A percentile compares a stretch with the other conserved stretches of the same genome.
phyloP scores from a whole-genome alignment of 2,888 invertebrate species.

The Parelbella ahira region DNA sequence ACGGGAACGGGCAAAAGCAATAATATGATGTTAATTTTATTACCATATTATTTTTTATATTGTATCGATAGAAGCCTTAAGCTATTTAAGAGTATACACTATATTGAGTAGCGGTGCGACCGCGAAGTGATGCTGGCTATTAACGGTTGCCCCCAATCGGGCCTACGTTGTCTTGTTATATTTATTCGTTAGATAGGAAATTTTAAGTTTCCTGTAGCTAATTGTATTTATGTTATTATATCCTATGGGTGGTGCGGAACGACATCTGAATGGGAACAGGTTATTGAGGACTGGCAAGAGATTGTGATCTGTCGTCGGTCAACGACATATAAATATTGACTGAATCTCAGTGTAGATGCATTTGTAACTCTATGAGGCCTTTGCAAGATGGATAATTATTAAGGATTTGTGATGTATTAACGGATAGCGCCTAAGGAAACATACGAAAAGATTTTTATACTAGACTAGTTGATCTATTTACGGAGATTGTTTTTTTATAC shows the following conservation, averaged over 20 bases:
- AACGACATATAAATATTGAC: constrained; percentile 81
- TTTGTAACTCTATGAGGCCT: constrained; percentile 81
- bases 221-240: constrained; percentile 77
- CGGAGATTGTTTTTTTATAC: constrained; percentile 81
- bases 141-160: constrained; percentile 57
- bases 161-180: constrained; percentile 72
- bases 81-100: constrained; percentile 69
- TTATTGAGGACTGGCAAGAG: constrained; percentile 75
- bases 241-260: constrained; percentile 74
- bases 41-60: constrained; percentile 81
- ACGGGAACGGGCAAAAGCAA: constrained; percentile 82
- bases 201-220: constrained; percentile 79
- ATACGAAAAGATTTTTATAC: constrained; percentile 82
- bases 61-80: constrained; percentile 74
- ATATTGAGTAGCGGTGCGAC: constrained; percentile 76
- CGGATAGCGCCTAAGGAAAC: constrained; percentile 81
- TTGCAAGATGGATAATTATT: constrained; percentile 80
- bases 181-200: constrained; percentile 79
- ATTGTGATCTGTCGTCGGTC: constrained; percentile 81
- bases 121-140: constrained; percentile 76
- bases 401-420: constrained; percentile 81
- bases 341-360: constrained; percentile 82
- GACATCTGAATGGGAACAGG: constrained; percentile 64
- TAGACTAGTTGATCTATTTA: constrained; percentile 81
- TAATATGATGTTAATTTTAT: constrained; percentile 81